phyloP scores from a whole-genome alignment of 2,113 vertebrate species.

The Glaucomys volans region DNA sequence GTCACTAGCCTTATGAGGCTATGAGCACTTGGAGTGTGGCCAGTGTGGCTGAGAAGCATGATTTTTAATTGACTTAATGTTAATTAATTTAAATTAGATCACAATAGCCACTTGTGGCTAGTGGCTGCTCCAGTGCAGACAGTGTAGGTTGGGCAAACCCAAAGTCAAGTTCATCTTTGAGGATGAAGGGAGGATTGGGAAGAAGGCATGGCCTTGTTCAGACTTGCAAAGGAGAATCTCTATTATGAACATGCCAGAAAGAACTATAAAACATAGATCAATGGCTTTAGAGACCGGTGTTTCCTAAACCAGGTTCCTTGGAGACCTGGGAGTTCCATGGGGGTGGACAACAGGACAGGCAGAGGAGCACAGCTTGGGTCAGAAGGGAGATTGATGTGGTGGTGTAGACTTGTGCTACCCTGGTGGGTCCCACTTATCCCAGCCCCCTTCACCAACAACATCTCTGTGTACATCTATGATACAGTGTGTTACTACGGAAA shows the following conservation, averaged over 20 bases:
- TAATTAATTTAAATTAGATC: neutral
- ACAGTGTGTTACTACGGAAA: neutral
- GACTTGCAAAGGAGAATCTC: neutral
- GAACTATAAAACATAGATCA: neutral
- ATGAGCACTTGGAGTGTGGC: neutral
- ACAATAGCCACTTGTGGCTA: neutral
- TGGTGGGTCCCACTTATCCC: neutral
- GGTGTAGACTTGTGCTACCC: neutral
- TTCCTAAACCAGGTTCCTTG: neutral
- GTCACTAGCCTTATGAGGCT: accelerated
- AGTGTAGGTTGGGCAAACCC: neutral
- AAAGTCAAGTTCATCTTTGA: neutral
- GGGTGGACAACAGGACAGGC: neutral
- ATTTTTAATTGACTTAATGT: neutral
- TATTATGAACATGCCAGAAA: neutral
- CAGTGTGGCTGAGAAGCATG: neutral
- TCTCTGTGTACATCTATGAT: neutral
- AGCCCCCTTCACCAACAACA: neutral
- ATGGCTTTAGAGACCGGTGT: neutral
- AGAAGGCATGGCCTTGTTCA: neutral
- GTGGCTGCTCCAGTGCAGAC: too few species aligned
- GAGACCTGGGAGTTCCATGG: neutral
- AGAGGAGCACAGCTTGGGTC: neutral
- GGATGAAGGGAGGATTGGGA: neutral
- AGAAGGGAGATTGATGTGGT: neutral